A percentile compares a stretch with the other conserved stretches of the same genome.
Conservation (phyloP, 2,797 vertebrate species). For the Rhinophrynus dorsalis region DNA sequence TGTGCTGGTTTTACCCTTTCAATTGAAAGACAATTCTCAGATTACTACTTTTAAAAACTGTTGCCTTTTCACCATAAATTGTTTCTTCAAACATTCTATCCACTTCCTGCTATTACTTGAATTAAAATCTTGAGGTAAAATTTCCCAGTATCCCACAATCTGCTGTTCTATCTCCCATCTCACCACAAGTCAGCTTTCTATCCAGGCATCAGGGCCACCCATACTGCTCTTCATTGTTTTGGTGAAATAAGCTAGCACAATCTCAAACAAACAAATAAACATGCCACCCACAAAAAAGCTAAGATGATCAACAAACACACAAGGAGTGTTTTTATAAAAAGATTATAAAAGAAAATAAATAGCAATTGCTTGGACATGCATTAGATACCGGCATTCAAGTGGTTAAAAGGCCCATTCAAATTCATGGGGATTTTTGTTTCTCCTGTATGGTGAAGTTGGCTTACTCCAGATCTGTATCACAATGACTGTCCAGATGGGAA, state of each 20-base stretch:
- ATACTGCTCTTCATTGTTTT: slow-evolving; percentile 27
- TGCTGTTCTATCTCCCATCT: not conserved
- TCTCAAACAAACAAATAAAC: slow-evolving; percentile 22
- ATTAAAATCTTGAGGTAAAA: too few species aligned
- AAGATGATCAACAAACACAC: not conserved
- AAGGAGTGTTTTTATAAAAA: not conserved
- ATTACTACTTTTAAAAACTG: slow-evolving; percentile 1
- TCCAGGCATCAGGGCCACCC: slow-evolving; percentile 20
- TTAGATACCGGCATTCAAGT: too few species aligned
- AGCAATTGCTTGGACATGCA: too few species aligned
- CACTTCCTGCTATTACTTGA: slow-evolving; percentile 16
- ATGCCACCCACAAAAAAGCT: slow-evolving; percentile 15
- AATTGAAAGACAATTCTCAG: not conserved
- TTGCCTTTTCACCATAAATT: slow-evolving; percentile 1
- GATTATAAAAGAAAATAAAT: not conserved
- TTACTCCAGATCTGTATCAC: too few species aligned
- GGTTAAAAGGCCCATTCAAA: too few species aligned
- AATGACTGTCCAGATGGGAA: too few species aligned
- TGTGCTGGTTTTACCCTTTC: not conserved
- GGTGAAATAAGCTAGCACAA: not conserved
- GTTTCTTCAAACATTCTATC: slow-evolving; percentile 9
- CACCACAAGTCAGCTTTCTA: slow-evolving; percentile 14
- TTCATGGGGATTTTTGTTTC: too few species aligned
- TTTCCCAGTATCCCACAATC: slow-evolving; percentile 12
- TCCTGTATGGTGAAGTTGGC: too few species aligned